Percentiles rank a stretch among this genome's conserved stretches.
Conservation (phyloP, 1,140 invertebrate species). For the Zaprionus nigranus region DNA sequence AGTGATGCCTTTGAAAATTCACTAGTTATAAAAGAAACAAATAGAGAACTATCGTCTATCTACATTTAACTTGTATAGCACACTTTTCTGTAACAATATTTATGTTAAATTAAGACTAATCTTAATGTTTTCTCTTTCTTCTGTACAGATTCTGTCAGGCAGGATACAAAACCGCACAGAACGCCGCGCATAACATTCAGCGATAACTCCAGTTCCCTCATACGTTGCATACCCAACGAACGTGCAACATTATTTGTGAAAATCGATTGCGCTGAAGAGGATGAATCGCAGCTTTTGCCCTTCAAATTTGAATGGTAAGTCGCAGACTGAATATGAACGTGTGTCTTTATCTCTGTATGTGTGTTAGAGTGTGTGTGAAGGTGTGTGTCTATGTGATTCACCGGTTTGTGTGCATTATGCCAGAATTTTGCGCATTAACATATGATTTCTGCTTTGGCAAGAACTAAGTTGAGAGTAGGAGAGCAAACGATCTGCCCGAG, state of each 20-base stretch:
- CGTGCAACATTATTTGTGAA: conserved; percentile 83
- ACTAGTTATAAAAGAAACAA: too few species aligned
- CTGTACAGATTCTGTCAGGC: conserved; percentile 60
- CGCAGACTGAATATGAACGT: conserved; percentile 19
- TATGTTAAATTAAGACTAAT: background rate
- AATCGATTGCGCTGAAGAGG: conserved; percentile 80
- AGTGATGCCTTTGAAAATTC: too few species aligned
- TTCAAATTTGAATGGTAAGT: conserved; percentile 84
- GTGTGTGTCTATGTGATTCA: conserved; percentile 54
- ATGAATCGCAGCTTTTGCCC: conserved; percentile 72
- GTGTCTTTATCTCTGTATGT: background rate
- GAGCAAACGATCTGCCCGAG: background rate
- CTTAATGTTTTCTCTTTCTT: background rate
- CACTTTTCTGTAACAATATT: background rate
- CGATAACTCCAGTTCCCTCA: conserved; percentile 79
- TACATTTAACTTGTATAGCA: background rate
- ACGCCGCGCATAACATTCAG: conserved; percentile 72
- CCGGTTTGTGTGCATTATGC: conserved; percentile 57
- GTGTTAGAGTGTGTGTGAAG: conserved; percentile 13
- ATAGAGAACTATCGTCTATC: too few species aligned
- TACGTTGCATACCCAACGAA: conserved; percentile 81
- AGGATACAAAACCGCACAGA: conserved; percentile 7
- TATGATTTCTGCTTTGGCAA: conserved; percentile 66
- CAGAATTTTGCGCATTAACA: conserved; percentile 72
- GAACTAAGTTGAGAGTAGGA: conserved; percentile 24